phyloP scores from a whole-genome alignment of 2,797 vertebrate genomes.

The Danio aesculapii region DNA sequence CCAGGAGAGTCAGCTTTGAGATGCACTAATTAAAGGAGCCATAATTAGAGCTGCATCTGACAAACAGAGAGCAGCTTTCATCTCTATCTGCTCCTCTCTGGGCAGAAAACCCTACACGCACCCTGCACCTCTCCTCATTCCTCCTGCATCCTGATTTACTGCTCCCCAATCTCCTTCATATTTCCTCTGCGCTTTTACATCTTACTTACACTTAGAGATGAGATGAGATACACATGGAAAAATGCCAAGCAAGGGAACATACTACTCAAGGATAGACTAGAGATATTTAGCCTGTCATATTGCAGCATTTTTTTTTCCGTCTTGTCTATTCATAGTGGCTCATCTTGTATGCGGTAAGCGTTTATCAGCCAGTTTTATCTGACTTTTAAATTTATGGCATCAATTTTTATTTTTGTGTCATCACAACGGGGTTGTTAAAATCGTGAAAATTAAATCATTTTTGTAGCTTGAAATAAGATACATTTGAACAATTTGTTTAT shows the following conservation, averaged over 20 bases:
- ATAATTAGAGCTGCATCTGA: slow-evolving; percentile 77
- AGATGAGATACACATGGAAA: slow-evolving; percentile 1
- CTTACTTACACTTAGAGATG: slow-evolving; percentile 1
- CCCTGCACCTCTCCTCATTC: neutral
- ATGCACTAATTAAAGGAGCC: slow-evolving; percentile 78
- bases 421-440: neutral
- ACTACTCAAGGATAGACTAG: neutral
- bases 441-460: no score
- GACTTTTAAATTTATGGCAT: neutral
- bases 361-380: neutral
- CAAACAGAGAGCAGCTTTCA: slow-evolving; percentile 66
- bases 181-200: neutral
- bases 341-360: neutral
- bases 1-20: slow-evolving; percentile 63
- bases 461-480: no score
- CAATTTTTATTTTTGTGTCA: neutral
- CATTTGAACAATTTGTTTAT: no score
- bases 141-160: slow-evolving; percentile 25
- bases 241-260: neutral
- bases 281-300: neutral
- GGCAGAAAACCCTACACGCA: neutral
- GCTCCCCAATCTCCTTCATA: slow-evolving; percentile 12
- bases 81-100: slow-evolving; percentile 37
- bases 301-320: neutral
- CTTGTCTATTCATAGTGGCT: neutral